Conservation (phyloP, 1,140 invertebrate species). For the Steinernema khuongi region DNA sequence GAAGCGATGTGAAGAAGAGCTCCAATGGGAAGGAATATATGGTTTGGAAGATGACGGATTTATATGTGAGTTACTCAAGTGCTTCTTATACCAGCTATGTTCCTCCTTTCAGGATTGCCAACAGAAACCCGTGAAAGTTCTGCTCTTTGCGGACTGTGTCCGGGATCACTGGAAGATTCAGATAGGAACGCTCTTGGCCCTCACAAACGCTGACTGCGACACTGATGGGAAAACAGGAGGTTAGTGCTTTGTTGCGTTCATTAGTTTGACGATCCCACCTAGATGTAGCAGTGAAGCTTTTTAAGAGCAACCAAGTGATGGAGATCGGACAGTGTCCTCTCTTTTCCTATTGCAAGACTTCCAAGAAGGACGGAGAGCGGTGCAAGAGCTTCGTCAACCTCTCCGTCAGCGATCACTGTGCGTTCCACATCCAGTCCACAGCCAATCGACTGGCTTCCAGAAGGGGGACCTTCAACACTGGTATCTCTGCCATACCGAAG, state of each 20-base stretch:
- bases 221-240: conserved; percentile 26
- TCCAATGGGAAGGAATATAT: conserved; percentile 55
- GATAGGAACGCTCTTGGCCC: conserved; percentile 34
- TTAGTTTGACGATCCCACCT: neutral
- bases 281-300: conserved; percentile 39
- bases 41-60: conserved; percentile 49
- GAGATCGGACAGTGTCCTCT: conserved; percentile 48
- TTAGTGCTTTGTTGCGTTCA: neutral
- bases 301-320: conserved; percentile 45
- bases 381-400: conserved; percentile 38
- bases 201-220: conserved; percentile 23
- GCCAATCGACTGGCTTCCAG: neutral
- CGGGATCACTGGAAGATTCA: conserved; percentile 54
- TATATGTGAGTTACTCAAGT: conserved; percentile 22
- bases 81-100: neutral
- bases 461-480: neutral
- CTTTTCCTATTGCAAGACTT: conserved; percentile 40
- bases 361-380: conserved; percentile 26
- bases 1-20: conserved; percentile 45
- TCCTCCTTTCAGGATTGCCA: conserved; percentile 36
- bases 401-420: conserved; percentile 30
- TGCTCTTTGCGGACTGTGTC: conserved; percentile 53
- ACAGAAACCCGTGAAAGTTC: conserved; percentile 39
- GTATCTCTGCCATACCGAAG: neutral
- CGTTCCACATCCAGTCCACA: conserved; percentile 29